Conservation (phyloP, 2,797 vertebrate species). For the Phrynocephalus vlangalii region DNA sequence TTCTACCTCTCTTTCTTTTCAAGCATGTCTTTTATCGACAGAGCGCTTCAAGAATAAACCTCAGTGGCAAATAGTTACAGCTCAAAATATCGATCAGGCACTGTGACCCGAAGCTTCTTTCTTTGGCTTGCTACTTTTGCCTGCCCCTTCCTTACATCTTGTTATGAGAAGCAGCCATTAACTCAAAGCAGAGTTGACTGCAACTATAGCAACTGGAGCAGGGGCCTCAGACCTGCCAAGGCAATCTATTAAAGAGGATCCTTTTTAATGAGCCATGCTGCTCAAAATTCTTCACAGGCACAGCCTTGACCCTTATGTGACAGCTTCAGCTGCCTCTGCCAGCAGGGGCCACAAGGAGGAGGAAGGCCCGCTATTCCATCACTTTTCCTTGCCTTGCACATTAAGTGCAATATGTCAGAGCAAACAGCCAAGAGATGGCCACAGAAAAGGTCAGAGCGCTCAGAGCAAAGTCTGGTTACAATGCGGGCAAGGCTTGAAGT, state of each 20-base stretch:
- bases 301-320: not conserved
- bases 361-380: not conserved
- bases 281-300: not conserved
- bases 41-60: not conserved
- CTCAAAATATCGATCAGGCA: not conserved
- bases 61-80: not conserved
- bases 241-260: slow-evolving; percentile 1
- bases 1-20: not conserved
- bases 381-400: not conserved
- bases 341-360: slow-evolving; percentile 7
- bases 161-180: not conserved
- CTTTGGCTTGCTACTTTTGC: not conserved
- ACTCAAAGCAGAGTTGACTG: slow-evolving; percentile 8
- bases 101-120: not conserved
- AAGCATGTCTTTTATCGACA: not conserved
- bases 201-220: slow-evolving; percentile 15
- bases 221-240: not conserved
- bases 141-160: not conserved
- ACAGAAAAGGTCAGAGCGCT: not conserved
- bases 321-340: not conserved
- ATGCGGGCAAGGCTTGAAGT: not conserved
- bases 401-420: not conserved
- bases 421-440: not conserved
- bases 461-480: not conserved
- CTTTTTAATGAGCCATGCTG: slow-evolving; percentile 7